Evolutionary conservation across 2,888 invertebrate genomes (phyloP).

Genomic region (Steinernema hermaphroditum): DNA sequence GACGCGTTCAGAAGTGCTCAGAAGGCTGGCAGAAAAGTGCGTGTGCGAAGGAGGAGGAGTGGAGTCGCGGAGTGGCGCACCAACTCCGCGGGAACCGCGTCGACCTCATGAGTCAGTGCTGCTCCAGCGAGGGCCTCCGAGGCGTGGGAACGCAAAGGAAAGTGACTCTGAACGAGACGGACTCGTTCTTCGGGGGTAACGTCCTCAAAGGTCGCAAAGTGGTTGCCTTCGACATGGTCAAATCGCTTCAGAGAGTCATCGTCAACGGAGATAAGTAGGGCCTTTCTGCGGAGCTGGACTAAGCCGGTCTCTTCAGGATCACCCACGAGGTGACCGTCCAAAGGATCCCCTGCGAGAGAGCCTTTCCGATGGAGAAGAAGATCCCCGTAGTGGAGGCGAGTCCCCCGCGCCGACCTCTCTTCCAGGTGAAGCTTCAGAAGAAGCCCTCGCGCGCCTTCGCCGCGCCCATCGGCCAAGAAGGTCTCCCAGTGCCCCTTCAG

Average conservation of each 20-base stretch:
- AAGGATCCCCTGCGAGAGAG: slow-evolving; percentile 10
- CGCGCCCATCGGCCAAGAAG: slow-evolving; percentile 4
- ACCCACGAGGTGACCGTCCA: slow-evolving; percentile 19
- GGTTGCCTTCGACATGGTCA: slow-evolving; percentile 15
- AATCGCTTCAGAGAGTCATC: not conserved
- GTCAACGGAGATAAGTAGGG: slow-evolving; percentile 1
- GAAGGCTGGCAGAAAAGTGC: not conserved
- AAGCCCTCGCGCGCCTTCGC: slow-evolving; percentile 2
- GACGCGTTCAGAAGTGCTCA: slow-evolving; percentile 8
- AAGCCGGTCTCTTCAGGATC: not conserved
- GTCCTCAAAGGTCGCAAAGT: not conserved
- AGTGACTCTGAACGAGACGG: slow-evolving; percentile 14
- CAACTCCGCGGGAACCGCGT: slow-evolving; percentile 23
- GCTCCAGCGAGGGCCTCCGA: slow-evolving; percentile 10
- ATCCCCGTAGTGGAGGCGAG: not conserved
- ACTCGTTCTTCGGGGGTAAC: slow-evolving; percentile 12
- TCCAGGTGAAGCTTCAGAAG: not conserved
- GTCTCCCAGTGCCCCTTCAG: not conserved
- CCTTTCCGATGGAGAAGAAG: not conserved
- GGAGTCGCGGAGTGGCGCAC: slow-evolving; percentile 19
- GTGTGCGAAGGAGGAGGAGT: slow-evolving; percentile 21
- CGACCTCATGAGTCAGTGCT: slow-evolving; percentile 21
- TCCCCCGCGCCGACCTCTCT: not conserved
- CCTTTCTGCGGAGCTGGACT: not conserved
- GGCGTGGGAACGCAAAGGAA: not conserved